Evolutionary conservation across 1,140 invertebrate genomes (phyloP).

Genomic region (Drosophila elegans): DNA sequence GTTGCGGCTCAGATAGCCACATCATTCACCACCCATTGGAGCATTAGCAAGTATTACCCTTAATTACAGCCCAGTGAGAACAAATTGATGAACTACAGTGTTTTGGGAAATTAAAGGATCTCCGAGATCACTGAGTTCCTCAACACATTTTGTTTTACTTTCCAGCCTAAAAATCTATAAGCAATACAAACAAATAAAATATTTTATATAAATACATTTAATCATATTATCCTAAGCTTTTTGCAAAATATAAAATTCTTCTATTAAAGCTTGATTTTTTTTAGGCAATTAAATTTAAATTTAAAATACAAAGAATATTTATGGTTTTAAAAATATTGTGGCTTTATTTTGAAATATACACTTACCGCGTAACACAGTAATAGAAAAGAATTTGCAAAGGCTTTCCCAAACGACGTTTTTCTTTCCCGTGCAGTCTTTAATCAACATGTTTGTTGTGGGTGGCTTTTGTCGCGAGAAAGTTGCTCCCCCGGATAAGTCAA

Average conservation of each 20-base stretch:
- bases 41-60: slow-evolving; percentile 1
- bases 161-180: neutral
- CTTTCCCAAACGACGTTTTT: neutral
- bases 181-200: neutral
- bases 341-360: too few relatives aligned
- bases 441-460: neutral
- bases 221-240: too few relatives aligned
- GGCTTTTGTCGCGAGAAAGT: neutral
- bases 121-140: too few relatives aligned
- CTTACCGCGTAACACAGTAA: too few relatives aligned
- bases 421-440: slow-evolving; percentile 1
- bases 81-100: neutral
- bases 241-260: too few relatives aligned
- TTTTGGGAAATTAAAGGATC: neutral
- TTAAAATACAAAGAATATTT: too few relatives aligned
- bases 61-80: slow-evolving; percentile 14
- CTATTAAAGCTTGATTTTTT: too few relatives aligned
- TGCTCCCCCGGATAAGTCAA: neutral
- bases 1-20: slow-evolving; percentile 6
- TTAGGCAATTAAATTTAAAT: too few relatives aligned
- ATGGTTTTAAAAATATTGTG: too few relatives aligned
- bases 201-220: neutral
- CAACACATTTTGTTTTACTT: too few relatives aligned
- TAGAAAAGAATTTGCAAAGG: neutral
- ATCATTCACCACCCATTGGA: slow-evolving; percentile 24